Evolutionary conservation across 2,797 vertebrate species (phyloP).

Genomic region (Rhinichthys osculus): DNA sequence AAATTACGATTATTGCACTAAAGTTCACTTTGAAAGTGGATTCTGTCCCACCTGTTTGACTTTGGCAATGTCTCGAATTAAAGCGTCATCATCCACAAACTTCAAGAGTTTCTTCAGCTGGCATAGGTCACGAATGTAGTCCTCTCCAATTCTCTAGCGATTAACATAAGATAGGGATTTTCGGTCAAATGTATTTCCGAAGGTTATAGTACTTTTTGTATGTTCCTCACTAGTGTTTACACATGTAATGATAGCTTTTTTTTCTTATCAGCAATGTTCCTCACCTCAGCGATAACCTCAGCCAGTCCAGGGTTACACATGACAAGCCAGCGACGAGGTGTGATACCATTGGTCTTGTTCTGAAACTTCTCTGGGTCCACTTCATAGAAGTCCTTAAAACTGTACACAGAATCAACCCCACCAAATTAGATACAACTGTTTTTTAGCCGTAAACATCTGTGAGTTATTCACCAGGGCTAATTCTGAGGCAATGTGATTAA

Average conservation of each 20-base stretch:
- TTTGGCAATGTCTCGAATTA: constrained; percentile 89
- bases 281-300: constrained; percentile 88
- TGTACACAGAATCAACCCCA: constrained; percentile 16
- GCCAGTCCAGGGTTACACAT: constrained; percentile 91
- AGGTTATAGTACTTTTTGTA: neutral
- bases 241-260: neutral
- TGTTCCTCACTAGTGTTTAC: neutral
- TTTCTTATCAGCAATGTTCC: neutral
- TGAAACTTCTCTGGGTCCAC: constrained; percentile 89
- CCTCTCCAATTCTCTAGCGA: constrained; percentile 88
- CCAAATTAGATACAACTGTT: neutral
- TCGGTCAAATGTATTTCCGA: neutral
- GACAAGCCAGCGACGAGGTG: constrained; percentile 88
- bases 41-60: constrained; percentile 85
- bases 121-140: constrained; percentile 87
- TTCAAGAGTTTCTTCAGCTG: constrained; percentile 86
- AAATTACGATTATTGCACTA: neutral
- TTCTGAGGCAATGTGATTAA: neutral
- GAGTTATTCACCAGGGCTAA: neutral
- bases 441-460: neutral
- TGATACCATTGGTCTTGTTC: constrained; percentile 94
- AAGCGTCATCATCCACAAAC: constrained; percentile 84
- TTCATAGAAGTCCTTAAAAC: constrained; percentile 81
- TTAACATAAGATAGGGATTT: neutral
- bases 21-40: neutral